Percentiles rank a stretch among this genome's conserved stretches.
phyloP scores from a whole-genome alignment of 2,888 invertebrate species.

The Stenodera caucasica region DNA sequence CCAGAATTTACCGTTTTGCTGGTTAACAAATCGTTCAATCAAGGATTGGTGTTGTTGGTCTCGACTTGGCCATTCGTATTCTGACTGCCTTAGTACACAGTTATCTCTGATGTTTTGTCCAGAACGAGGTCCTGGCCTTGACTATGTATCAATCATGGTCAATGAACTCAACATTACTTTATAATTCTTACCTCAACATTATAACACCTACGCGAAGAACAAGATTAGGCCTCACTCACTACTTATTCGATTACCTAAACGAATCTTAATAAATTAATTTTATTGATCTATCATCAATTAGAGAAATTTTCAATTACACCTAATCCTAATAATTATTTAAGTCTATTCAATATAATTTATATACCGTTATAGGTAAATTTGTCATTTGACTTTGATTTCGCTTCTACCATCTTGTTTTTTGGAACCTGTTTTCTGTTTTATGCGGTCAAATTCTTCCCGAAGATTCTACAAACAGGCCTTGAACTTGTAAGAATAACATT shows the following conservation, averaged over 20 bases:
- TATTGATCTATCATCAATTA: too few relatives aligned
- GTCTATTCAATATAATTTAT: background rate
- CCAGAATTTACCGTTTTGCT: constrained; percentile 54
- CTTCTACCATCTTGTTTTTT: constrained; percentile 12
- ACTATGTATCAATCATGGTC: constrained; percentile 45
- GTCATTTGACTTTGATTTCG: constrained; percentile 19
- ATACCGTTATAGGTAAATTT: constrained; percentile 22
- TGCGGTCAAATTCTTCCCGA: constrained; percentile 17
- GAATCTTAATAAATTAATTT: too few relatives aligned
- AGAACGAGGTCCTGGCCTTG: constrained; percentile 44
- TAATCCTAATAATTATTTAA: too few relatives aligned
- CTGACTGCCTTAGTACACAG: constrained; percentile 46
- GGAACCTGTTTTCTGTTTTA: constrained; percentile 15
- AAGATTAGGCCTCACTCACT: constrained; percentile 13
- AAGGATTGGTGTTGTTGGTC: constrained; percentile 40
- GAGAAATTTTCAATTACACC: too few relatives aligned
- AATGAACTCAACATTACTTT: constrained; percentile 47
- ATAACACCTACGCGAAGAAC: constrained; percentile 34
- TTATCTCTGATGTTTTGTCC: constrained; percentile 43
- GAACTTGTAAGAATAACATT: constrained; percentile 9
- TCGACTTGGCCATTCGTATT: constrained; percentile 43
- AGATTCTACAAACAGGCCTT: constrained; percentile 14
- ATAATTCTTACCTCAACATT: constrained; percentile 36
- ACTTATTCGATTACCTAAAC: background rate
- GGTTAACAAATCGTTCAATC: constrained; percentile 42